Base-by-base conservation (phyloP, 2,888 invertebrate species). In the Hirudinaria manillensis region DNA sequence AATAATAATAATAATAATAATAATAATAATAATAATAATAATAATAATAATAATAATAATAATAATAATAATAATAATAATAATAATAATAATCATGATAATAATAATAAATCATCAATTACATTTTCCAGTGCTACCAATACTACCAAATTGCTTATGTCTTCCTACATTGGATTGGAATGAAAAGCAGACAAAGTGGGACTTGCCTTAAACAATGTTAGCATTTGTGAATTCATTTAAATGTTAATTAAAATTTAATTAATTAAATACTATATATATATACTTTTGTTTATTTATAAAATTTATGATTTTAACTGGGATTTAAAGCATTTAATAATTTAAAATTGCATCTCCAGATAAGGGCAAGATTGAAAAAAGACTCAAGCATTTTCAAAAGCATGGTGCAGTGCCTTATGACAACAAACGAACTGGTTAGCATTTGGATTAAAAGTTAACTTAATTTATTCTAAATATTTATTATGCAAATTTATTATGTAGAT, bases 81-180 rank as follows among this genome's bases (percentile, higher is more conserved):
- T n/a, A n/a, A n/a, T n/a, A n/a, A n/a, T n/a, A n/a, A n/a, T n/a
- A n/a, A n/a, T n/a, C n/a, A n/a, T n/a, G n/a, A n/a, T n/a, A n/a
- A n/a, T n/a, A n/a, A n/a, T n/a, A n/a, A n/a, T n/a, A n/a, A 61
- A 61, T 7, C 24, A 27, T 27, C 2, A 29, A 27, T 61, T 61
- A 6, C n/a, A 16, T 27, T 27, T 61, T 61, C 13, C 61, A 61
- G 61, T 61, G 61, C 29, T 61, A 29, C 61, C 61, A 27, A 10
- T 27, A 61, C 29, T 61, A 61, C 29, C 24, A 61, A 10, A 61
- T 61, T 29, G 61, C 61, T 29, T 61, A 61, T 29, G 61, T 61
- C 13, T 61, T 61, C 61, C 61, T 61, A 10, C 61, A 61, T n/a
- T 61, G 61, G 61, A 29, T 61, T 61, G 61, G n/a, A 29, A 27